phyloP scores from a whole-genome alignment of 2,113 vertebrate genomes.

The Oxyruncus cristatus region DNA sequence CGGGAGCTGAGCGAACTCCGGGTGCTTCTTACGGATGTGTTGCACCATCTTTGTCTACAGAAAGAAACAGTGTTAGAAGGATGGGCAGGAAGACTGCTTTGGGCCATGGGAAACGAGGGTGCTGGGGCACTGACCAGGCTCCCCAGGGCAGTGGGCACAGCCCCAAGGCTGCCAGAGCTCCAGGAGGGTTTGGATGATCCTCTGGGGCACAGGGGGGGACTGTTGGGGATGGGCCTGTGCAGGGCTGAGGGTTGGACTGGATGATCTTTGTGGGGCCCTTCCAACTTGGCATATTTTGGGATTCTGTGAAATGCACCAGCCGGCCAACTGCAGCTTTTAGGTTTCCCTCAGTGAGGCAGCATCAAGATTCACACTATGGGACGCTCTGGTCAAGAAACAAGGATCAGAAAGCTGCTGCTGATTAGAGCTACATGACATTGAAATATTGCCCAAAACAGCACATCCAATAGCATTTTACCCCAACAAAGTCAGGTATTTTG shows the following conservation, averaged over 20 bases:
- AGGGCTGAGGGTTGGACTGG: background rate
- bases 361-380: background rate
- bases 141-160: background rate
- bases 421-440: background rate
- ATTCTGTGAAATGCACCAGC: background rate
- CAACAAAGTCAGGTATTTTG: background rate
- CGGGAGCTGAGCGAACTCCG: constrained; percentile 85
- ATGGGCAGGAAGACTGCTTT: background rate
- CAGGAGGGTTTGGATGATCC: background rate
- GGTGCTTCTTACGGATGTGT: constrained; percentile 97
- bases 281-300: background rate
- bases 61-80: background rate
- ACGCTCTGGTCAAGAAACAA: background rate
- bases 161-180: background rate
- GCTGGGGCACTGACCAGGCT: background rate
- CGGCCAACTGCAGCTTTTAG: background rate
- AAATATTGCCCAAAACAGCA: background rate
- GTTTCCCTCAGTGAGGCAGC: background rate
- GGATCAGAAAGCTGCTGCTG: background rate
- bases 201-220: background rate
- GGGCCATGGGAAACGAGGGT: background rate
- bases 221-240: background rate
- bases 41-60: constrained; percentile 97
- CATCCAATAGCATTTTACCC: background rate
- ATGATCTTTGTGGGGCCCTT: background rate